These are phyloP conservation scores for Drosophila eugracilis DNA, from an alignment of 1,140 invertebrate species.

Conservation along the genomic window DNA sequence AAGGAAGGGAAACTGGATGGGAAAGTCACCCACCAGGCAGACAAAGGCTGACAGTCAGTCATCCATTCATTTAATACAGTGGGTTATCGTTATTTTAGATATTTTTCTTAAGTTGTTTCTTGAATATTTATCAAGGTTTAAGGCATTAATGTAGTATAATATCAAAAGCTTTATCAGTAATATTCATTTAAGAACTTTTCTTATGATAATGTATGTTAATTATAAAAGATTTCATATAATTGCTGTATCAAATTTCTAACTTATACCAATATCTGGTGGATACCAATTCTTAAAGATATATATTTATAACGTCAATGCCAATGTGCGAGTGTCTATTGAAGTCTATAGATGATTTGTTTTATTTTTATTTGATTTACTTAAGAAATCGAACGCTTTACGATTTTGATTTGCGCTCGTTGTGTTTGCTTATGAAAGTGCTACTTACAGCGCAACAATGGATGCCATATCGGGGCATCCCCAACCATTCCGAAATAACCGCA, in stretches of 20 bases:
- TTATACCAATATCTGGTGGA: no score
- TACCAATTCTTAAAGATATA: no score
- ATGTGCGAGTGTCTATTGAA: neutral
- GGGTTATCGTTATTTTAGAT: neutral
- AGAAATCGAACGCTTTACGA: constrained; percentile 46
- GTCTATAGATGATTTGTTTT: constrained; percentile 43
- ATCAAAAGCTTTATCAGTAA: no score
- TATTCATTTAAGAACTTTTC: no score
- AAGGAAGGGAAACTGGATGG: constrained; percentile 2
- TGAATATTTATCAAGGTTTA: no score
- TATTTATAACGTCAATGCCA: no score
- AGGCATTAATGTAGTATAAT: no score
- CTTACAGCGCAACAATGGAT: constrained; percentile 37
- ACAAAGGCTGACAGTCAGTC: constrained; percentile 27
- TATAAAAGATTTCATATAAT: no score
- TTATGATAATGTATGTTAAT: no score
- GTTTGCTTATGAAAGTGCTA: constrained; percentile 65
- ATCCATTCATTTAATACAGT: constrained; percentile 18
- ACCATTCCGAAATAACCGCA: constrained; percentile 10
- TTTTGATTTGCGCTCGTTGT: constrained; percentile 52
- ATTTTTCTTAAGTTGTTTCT: no score
- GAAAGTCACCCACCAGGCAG: constrained; percentile 6
- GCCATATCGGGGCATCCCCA: constrained; percentile 10
- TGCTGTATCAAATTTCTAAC: no score
- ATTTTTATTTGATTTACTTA: constrained; percentile 55